Percentiles rank a stretch among this genome's conserved stretches.
Conservation (phyloP, 2,113 vertebrate species). For the Carlito syrichta region DNA sequence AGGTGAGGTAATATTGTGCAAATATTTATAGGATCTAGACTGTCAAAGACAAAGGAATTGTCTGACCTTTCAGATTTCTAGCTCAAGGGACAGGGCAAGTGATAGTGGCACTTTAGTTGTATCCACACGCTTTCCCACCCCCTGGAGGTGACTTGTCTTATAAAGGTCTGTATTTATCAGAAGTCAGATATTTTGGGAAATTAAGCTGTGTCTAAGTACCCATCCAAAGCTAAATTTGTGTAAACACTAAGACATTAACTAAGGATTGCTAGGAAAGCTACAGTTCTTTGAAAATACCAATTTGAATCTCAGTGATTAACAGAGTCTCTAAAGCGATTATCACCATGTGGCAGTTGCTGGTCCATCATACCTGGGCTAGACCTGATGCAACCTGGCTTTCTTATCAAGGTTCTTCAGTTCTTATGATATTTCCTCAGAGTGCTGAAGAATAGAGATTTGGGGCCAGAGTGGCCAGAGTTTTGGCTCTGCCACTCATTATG, state of each 20-base stretch:
- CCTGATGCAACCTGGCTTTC: neutral
- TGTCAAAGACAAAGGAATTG: neutral
- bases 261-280: neutral
- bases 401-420: neutral
- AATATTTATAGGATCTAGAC: neutral
- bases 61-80: neutral
- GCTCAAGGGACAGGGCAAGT: neutral
- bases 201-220: neutral
- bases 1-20: neutral
- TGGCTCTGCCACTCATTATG: neutral
- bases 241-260: neutral
- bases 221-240: neutral
- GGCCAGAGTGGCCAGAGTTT: neutral
- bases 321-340: neutral
- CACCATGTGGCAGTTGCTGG: neutral
- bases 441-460: neutral
- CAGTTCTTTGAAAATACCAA: neutral
- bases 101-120: too few relatives aligned
- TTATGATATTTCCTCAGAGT: neutral
- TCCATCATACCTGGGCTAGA: neutral
- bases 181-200: neutral
- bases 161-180: neutral
- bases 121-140: neutral
- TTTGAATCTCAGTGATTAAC: neutral
- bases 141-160: neutral